Conservation (phyloP, 2,888 invertebrate genomes). For the Acutogordius australiensis region DNA sequence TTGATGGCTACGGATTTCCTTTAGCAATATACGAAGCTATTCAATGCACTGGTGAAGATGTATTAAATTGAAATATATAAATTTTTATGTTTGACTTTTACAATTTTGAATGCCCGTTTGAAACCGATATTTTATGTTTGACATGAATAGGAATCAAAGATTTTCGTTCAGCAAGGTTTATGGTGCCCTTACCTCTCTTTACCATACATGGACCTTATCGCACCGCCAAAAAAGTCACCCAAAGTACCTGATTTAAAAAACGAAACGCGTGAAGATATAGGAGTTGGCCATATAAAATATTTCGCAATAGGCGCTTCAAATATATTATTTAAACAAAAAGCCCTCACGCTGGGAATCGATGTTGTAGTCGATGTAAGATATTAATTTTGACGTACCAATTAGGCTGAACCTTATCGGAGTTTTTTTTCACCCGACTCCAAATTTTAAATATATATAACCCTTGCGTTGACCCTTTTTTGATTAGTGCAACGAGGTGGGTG, state of each 20-base stretch:
- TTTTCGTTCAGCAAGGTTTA: background rate
- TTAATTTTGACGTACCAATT: background rate
- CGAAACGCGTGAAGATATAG: background rate
- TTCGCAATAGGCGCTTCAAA: background rate
- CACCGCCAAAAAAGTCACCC: no score
- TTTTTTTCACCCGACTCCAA: no score
- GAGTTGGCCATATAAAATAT: background rate
- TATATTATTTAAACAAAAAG: constrained; percentile 1
- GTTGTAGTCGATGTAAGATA: constrained; percentile 8
- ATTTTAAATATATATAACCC: no score
- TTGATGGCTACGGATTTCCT: background rate
- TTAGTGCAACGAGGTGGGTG: no score
- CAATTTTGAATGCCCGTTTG: no score
- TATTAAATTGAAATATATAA: no score
- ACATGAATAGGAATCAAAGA: background rate
- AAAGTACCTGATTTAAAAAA: no score
- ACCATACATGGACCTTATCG: background rate
- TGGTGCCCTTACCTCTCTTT: background rate
- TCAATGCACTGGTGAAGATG: background rate
- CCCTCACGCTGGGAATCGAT: background rate
- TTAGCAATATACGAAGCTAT: background rate
- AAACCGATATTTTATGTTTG: no score
- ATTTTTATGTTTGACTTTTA: no score
- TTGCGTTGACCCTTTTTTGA: no score
- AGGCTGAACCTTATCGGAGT: background rate